Percentiles rank a stretch among this genome's conserved stretches.
Evolutionary conservation across 2,797 vertebrate genomes (phyloP).

Genomic region (Gallinago stenura): DNA sequence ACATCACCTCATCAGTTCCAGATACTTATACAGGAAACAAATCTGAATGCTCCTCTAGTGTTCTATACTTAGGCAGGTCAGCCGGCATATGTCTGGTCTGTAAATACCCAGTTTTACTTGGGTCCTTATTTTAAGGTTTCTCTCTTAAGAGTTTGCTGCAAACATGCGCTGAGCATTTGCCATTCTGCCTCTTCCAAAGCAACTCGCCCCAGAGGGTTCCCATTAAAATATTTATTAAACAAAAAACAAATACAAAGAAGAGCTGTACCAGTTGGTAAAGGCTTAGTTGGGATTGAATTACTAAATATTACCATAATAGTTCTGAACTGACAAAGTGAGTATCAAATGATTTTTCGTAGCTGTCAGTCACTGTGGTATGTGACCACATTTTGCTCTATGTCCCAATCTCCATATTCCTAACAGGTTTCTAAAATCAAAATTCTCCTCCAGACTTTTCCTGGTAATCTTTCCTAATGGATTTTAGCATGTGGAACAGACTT

Average conservation of each 20-base stretch:
- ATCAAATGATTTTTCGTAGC: slow-evolving; percentile 72
- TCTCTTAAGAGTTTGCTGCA: slow-evolving; percentile 62
- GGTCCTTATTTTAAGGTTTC: slow-evolving; percentile 80
- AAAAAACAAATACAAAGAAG: slow-evolving; percentile 47
- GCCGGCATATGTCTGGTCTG: slow-evolving; percentile 81
- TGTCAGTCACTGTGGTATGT: background rate
- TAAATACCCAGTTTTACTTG: slow-evolving; percentile 82
- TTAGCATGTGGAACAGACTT: background rate
- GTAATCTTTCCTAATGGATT: background rate
- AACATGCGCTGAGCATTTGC: slow-evolving; percentile 24
- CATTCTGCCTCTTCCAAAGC: background rate
- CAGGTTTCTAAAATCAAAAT: slow-evolving; percentile 20
- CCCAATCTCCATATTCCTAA: background rate
- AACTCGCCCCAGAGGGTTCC: slow-evolving; percentile 16
- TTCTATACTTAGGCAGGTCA: slow-evolving; percentile 85
- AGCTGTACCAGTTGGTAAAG: slow-evolving; percentile 29
- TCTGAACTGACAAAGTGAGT: slow-evolving; percentile 50
- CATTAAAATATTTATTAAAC: slow-evolving; percentile 57
- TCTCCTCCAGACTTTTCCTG: background rate
- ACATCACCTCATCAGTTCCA: slow-evolving; percentile 83
- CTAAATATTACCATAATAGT: slow-evolving; percentile 67
- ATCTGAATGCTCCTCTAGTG: slow-evolving; percentile 79
- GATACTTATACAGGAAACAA: slow-evolving; percentile 83
- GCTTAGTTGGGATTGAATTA: slow-evolving; percentile 36
- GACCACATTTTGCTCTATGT: background rate